Conservation (phyloP, 2,113 vertebrate species). For the Sorex fumeus region DNA sequence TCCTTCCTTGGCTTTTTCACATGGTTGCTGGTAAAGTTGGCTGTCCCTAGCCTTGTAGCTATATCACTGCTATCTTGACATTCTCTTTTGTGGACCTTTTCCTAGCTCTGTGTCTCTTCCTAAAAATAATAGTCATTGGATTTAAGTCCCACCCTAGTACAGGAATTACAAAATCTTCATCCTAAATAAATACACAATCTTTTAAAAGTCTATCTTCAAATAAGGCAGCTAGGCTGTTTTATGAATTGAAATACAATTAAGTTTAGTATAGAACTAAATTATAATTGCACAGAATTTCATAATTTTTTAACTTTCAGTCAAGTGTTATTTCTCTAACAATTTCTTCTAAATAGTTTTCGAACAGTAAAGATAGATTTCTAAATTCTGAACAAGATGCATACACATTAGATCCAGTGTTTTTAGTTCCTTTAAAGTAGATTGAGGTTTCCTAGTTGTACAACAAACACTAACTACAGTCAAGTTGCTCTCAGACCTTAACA, state of each 20-base stretch:
- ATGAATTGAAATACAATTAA: not conserved
- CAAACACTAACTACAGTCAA: not conserved
- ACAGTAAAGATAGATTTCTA: slow-evolving; percentile 81
- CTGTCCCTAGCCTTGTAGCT: not conserved
- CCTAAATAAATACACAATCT: slow-evolving; percentile 15
- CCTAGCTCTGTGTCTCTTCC: not conserved
- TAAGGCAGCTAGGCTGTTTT: not conserved
- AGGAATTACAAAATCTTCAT: not conserved
- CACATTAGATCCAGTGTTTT: slow-evolving; percentile 61
- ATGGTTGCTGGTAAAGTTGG: not conserved
- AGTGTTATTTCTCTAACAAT: slow-evolving; percentile 66
- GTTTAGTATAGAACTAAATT: slow-evolving; percentile 57
- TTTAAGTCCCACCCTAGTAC: not conserved
- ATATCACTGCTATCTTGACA: not conserved
- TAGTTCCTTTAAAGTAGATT: slow-evolving; percentile 73
- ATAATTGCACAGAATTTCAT: slow-evolving; percentile 76
- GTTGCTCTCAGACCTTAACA: slow-evolving; percentile 23
- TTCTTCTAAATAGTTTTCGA: slow-evolving; percentile 77
- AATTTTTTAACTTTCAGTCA: slow-evolving; percentile 75
- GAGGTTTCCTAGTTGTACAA: slow-evolving; percentile 73
- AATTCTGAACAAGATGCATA: slow-evolving; percentile 62
- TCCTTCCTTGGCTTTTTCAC: not conserved
- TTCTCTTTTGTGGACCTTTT: not conserved
- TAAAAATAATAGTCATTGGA: not conserved
- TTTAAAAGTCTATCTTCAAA: slow-evolving; percentile 15